Evolutionary conservation across 2,888 invertebrate species (phyloP), one percentile per base, ranked within the genome.

Genomic region (Amiota communis): DNA sequence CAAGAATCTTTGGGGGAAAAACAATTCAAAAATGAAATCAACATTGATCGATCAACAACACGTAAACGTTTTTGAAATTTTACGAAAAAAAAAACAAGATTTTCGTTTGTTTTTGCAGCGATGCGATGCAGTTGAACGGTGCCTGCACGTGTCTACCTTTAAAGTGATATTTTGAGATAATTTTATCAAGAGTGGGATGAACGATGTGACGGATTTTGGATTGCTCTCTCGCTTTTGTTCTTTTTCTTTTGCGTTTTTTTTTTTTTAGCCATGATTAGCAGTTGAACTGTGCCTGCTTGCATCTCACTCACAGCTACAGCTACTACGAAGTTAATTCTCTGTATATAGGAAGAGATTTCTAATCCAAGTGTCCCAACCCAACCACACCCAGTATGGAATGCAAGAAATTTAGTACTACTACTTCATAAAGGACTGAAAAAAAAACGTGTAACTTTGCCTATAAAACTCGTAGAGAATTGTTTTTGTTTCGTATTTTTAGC

Each of bases 41-140:
- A 59, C 36, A 68, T 23, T 59, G 63, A 23, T 61, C 68, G 59
- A 73, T 69, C 23, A 61, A 47, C 59, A 77, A 81, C 72, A 74
- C 78, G 84, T 81, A 80, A 82, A 74, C 74, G 74, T 77, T 77
- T 63, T 77, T 75, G 67, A 70, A 73, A 80, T 70, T 49, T 47
- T 65, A 59, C 79, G 76, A 82, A 64, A 23, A 23, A 82, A 64
- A 23, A 23, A 23, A 23, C 23, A 20, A 63, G 20, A 59, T 15
- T 23, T 63, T 72, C 74, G 81, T 81, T n/a, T 78, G 76, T 80
- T 82, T 76, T 82, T 84, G 77, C 83, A 82, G 82, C 76, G 8
- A 64, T 64, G 64, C 74, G 76, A 71, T 71, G 72, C 79, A 78
- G 80, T 85, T 83, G 85, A 85, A 68, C 86, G 76, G 86, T 79